These are phyloP conservation scores for Grammomys surdaster DNA, from an alignment of 2,113 vertebrate genomes.

Conservation along the genomic window DNA sequence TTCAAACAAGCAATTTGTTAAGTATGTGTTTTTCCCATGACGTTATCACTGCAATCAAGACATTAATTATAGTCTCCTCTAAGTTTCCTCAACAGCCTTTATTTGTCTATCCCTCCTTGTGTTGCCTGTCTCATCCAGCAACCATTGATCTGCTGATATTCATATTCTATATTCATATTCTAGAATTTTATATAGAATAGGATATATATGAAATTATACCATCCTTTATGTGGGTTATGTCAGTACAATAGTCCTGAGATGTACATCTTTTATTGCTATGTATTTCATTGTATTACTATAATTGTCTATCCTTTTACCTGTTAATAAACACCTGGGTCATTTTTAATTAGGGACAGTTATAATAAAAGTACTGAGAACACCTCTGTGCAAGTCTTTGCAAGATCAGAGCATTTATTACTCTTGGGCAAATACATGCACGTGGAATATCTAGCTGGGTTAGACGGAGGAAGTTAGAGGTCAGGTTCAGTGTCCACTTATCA, in stretches of 20 bases:
- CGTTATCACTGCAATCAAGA: background rate
- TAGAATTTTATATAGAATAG: background rate
- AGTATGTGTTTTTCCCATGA: background rate
- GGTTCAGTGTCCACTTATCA: background rate
- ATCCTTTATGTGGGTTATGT: background rate
- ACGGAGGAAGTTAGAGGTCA: background rate
- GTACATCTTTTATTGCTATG: background rate
- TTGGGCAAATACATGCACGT: background rate
- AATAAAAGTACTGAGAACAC: background rate
- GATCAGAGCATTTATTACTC: background rate
- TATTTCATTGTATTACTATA: background rate
- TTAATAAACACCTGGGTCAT: background rate
- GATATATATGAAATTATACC: background rate
- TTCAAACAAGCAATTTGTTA: background rate
- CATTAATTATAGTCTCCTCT: background rate
- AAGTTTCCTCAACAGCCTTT: background rate
- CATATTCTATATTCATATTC: background rate
- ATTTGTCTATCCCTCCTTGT: background rate
- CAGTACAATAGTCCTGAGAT: background rate
- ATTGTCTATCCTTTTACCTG: background rate
- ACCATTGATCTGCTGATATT: background rate
- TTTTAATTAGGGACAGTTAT: background rate
- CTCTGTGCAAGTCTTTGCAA: background rate
- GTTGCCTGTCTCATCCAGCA: background rate
- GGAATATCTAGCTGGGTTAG: background rate